Evolutionary conservation across 2,888 invertebrate genomes (phyloP), one percentile per base, ranked within the genome.

Genomic region (Caradrina clavipalpis): DNA sequence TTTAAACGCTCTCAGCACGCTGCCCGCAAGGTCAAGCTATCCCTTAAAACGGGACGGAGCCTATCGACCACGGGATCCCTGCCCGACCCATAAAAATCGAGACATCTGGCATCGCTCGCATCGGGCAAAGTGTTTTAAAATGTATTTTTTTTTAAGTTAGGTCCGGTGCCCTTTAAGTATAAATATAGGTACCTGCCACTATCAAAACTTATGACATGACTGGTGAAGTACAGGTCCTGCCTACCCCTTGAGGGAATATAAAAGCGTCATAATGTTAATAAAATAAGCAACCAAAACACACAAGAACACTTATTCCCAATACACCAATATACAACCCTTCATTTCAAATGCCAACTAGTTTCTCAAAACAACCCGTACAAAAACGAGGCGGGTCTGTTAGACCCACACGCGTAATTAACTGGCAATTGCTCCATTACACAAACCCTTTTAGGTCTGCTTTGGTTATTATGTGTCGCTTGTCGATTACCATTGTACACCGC

Each of bases 341-440:
- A 64, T 47, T 51, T 68, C 50, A 62, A 79, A 70, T 70, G 64
- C 69, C 39, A 53, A 72, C 74, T 69, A 82, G 76, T 78, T 76
- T 58, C 61, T 56, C 73, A 49, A 68, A 70, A 78, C 71, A 71
- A 81, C 76, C 81, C 71, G 78, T 72, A 76, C 84, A 83, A 85
- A 81, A 85, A 77, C 78, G 58, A 63, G 82, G 65, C 70, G 78
- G 82, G 78, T 77, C 78, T 78, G 76, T 57, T 60, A 61, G 81
- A 56, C 82, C 85, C 74, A 58, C 74, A 80, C 74, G 81, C 87
- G 90, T 91, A 92, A 92, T 92, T 92, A 92, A 91, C 91, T 88
- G 85, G 84, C 90, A 87, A 91, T 90, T 87, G 91, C 84, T 88
- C 90, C 89, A 91, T 92, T 92, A 89, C 86, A 88, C 82, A 76